Conservation (phyloP, 2,113 vertebrate genomes). For the Phrynosoma platyrhinos region DNA sequence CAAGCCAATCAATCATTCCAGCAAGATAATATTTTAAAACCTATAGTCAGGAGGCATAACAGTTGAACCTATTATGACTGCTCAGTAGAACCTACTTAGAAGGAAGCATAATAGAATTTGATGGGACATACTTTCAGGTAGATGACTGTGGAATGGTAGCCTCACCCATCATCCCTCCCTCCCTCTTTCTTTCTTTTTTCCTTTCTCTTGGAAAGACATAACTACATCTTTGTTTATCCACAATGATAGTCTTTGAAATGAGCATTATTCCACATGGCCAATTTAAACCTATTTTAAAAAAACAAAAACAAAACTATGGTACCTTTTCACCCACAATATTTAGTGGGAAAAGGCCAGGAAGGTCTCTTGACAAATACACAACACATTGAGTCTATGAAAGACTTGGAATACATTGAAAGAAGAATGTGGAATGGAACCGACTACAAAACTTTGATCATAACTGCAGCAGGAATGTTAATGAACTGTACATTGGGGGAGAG, state of each 20-base stretch:
- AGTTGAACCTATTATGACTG: too few relatives aligned
- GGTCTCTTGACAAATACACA: conserved; percentile 70
- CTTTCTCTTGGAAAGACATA: neutral
- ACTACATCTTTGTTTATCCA: neutral
- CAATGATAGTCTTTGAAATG: neutral
- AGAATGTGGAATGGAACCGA: conserved; percentile 66
- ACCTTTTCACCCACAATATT: conserved; percentile 61
- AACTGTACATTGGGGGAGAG: conserved; percentile 60
- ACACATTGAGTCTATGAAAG: conserved; percentile 67
- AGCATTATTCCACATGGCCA: conserved; percentile 35
- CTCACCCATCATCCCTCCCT: too few relatives aligned
- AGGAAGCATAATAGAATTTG: neutral
- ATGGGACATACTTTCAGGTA: neutral
- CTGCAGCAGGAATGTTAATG: conserved; percentile 71
- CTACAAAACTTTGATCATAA: conserved; percentile 71
- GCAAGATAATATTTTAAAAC: neutral
- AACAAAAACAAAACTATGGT: neutral
- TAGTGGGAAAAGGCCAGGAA: conserved; percentile 75
- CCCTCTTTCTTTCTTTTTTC: too few relatives aligned
- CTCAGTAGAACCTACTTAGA: neutral
- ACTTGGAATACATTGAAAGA: conserved; percentile 77
- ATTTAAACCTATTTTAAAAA: conserved; percentile 14
- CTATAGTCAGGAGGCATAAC: too few relatives aligned
- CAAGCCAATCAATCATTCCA: neutral
- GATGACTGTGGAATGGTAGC: neutral